Base-by-base conservation (phyloP, 2,797 vertebrate species). In the Sylvilagus floridanus region DNA sequence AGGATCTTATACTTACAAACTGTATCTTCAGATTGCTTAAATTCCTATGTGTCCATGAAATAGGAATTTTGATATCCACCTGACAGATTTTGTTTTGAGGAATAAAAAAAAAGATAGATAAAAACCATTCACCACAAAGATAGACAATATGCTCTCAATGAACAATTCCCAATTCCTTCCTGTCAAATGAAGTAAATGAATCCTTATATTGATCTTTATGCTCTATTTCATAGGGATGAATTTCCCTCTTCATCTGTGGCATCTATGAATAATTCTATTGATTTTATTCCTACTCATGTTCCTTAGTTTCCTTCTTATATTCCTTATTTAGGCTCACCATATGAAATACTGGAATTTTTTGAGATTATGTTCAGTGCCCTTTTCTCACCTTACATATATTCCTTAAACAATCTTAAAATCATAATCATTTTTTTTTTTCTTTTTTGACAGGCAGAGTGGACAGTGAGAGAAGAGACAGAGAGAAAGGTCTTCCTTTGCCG, bases 21-120 rank as follows among this genome's bases (percentile, higher is more conserved):
- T 81, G 0, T 47, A 52, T 71, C 57, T 95, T 83, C 17, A 57
- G 50, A 57, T 85, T 85, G 73, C 35, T 86, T 91, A 30, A 54
- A 79, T 13, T 69, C 26, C 62, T 88, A 79, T 78, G 22, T 62
- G 28, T 88, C n/a, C 63, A 60, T 79, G 68, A 91, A 73, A 88
- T 75, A 68, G 32, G 50, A 19, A 32, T 78, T 91, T 84, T 57
- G 88, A 62, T 91, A 47, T 47, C 57, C 4, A 84, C 37, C 63
- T 84, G 72, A 62, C 42, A 72, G 28, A 68, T 84, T 79, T 47
- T 94, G 50, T 79, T 88, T 66, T 84, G 50, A 94, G 47, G 88
- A 73, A 62, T 84, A 75, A 88, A 42, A 30, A 16, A 88, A 72
- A 37, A 42, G 57, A 28, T 35, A 30, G 83, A 72, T 81, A 28